Conservation (phyloP, 2,888 invertebrate species). For the Drosophila gaucha region DNA sequence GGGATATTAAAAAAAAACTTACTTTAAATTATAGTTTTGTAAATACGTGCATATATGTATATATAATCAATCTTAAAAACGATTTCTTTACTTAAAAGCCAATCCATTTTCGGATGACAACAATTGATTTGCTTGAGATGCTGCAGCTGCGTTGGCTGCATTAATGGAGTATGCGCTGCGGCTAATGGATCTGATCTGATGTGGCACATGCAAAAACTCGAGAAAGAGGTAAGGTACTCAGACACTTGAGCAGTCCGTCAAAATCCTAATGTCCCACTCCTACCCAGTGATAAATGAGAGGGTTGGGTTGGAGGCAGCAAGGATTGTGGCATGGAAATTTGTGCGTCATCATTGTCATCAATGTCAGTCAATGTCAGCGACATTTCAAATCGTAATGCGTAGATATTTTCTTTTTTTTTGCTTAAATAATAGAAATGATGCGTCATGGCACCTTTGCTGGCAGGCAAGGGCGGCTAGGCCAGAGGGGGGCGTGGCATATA, state of each 20-base stretch:
- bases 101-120: neutral
- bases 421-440: constrained; percentile 67
- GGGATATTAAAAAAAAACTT: too few species aligned
- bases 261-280: neutral
- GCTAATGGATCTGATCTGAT: too few species aligned
- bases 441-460: constrained; percentile 68
- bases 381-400: constrained; percentile 64
- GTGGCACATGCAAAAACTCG: constrained; percentile 5
- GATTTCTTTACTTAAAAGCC: neutral
- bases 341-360: constrained; percentile 67
- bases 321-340: constrained; percentile 22
- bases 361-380: constrained; percentile 72
- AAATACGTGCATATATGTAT: too few species aligned
- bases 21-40: too few species aligned
- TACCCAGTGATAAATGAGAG: too few species aligned
- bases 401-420: constrained; percentile 49
- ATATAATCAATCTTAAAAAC: neutral
- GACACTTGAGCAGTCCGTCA: constrained; percentile 2
- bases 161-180: neutral
- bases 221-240: constrained; percentile 1
- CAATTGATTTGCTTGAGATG: neutral
- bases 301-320: neutral
- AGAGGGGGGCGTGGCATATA: neutral
- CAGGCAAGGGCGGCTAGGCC: neutral
- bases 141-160: constrained; percentile 1